Evolutionary conservation across 92 coral and sea anemone genomes (phyloP).

Genomic region (Paramuricea clavata): DNA sequence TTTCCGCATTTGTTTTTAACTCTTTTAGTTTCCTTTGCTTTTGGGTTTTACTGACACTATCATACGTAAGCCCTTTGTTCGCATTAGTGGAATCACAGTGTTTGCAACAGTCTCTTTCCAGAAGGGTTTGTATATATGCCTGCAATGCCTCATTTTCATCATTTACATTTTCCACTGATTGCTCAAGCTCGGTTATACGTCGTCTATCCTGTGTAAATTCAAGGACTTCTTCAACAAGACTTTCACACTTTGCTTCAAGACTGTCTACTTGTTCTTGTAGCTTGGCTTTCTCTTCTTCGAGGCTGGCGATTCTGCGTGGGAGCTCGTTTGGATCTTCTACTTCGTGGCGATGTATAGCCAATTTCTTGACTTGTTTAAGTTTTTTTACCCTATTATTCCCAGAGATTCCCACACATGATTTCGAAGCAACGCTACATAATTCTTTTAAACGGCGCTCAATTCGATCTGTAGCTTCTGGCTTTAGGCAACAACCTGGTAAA

Average conservation of each 20-base stretch:
- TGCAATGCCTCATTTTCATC: conserved; percentile 46
- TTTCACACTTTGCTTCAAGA: conserved; percentile 27
- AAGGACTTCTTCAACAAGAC: too few relatives aligned
- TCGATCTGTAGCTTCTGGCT: conserved; percentile 42
- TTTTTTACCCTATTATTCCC: conserved; percentile 3
- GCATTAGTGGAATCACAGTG: conserved; percentile 31
- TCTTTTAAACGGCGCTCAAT: conserved; percentile 34
- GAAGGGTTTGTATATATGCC: conserved; percentile 14
- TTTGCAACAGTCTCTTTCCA: conserved; percentile 49
- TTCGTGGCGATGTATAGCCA: conserved; percentile 25
- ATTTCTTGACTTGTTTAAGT: conserved; percentile 27
- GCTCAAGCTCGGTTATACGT: conserved; percentile 20
- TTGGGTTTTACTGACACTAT: conserved; percentile 35
- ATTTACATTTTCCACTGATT: neutral
- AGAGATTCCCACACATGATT: conserved; percentile 27
- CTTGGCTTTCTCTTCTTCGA: conserved; percentile 31
- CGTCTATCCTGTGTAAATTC: too few relatives aligned
- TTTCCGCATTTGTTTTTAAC: conserved; percentile 49
- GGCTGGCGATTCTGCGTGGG: neutral
- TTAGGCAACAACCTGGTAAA: conserved; percentile 29
- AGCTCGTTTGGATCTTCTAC: conserved; percentile 24
- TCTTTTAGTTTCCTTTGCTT: conserved; percentile 46
- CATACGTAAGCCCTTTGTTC: conserved; percentile 14
- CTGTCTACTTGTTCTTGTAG: conserved; percentile 9
- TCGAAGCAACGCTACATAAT: conserved; percentile 38